Evolutionary conservation across 2,797 vertebrate genomes (phyloP).

Genomic region (Pitangus sulphuratus): DNA sequence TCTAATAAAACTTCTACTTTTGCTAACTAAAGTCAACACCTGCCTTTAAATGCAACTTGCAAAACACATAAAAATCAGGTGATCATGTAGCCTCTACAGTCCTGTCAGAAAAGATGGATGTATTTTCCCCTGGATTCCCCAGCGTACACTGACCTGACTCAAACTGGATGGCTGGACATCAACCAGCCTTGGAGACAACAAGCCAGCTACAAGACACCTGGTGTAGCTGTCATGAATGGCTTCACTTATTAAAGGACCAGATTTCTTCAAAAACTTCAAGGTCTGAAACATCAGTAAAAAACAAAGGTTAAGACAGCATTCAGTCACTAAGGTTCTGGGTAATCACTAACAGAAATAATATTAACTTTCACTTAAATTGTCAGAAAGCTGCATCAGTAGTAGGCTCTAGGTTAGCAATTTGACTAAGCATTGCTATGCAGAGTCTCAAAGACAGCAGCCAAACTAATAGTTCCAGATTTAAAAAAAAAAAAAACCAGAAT

Average conservation of each 20-base stretch:
- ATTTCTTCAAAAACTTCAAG: conserved; percentile 86
- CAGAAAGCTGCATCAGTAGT: background rate
- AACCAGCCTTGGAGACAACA: conserved; percentile 86
- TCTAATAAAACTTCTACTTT: background rate
- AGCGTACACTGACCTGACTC: conserved; percentile 74
- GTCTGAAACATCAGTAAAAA: background rate
- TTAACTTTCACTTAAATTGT: background rate
- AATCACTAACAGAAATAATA: background rate
- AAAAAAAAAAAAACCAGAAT: background rate
- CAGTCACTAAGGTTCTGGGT: background rate
- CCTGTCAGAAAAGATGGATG: background rate
- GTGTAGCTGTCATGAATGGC: conserved; percentile 88
- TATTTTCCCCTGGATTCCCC: background rate
- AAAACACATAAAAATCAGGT: background rate
- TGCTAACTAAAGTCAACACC: background rate
- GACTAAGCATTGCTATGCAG: background rate
- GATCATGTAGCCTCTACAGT: background rate
- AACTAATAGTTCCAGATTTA: background rate
- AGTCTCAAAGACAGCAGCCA: background rate
- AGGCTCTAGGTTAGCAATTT: background rate
- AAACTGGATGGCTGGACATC: conserved; percentile 87
- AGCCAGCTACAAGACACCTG: conserved; percentile 92
- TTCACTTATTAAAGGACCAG: conserved; percentile 86
- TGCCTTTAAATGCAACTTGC: background rate
- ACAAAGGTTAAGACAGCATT: background rate